Evolutionary conservation across 2,113 vertebrate genomes (phyloP), one percentile per base, ranked within the genome.

Genomic region (Gasterosteus aculeatus): DNA sequence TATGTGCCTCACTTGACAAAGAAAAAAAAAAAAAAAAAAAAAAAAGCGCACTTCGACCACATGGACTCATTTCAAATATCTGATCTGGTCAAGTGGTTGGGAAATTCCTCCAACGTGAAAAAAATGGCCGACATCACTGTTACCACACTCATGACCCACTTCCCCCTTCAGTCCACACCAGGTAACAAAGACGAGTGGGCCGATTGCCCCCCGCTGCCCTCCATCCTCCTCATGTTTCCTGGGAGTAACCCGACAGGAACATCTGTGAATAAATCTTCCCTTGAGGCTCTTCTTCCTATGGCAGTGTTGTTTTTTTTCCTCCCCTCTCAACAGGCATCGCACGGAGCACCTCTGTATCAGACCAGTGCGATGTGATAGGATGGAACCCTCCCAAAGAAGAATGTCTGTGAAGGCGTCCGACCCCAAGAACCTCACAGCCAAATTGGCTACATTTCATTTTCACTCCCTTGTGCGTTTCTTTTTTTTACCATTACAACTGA

Each of bases 141-240:
- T 18, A 11, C 51, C 62, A 67, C 47, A 47, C 59, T 53, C 29
- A 29, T 81, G 77, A 88, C 59, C 87, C 78, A 73, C 39, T 72
- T 67, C 75, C 76, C n/a, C 47, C 16, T 35, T 73, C 75, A 57
- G 83, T 82, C 81, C 82, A 81, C 77, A 78, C 78, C 77, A 90
- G 85, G 85, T 90, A 87, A 68, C 73, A 80, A 18, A 59, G 3
- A 9, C 19, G 53, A 41, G 64, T 72, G 62, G 77, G 64, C 59
- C 44, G 79, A 70, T 72, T 84, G 22, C 66, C 74, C 67, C 41
- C 77, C 0, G 61, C 66, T 53, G 16, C 41, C 72, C 66, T 78
- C 84, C 70, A 69, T 77, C 82, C 82, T 41, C 63, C 39, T 80
- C 4, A 3, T 9, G 44, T 79, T 79, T 84, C 78, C 73, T 33